Base-by-base conservation (phyloP, 2,113 vertebrate genomes). In the Cyanoliseus patagonus region DNA sequence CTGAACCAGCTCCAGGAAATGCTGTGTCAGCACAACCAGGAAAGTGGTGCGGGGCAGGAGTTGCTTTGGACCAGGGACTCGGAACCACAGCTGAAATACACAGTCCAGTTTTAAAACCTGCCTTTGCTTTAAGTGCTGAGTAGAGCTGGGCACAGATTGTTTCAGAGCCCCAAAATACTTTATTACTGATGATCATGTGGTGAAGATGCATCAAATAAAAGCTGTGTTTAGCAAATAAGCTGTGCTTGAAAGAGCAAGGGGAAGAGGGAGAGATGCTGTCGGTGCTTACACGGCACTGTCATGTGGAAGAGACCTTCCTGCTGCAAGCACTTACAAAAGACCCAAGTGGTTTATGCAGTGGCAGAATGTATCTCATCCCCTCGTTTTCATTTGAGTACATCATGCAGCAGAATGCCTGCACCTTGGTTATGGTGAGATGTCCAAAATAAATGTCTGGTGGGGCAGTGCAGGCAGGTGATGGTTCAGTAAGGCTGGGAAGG, bases 1-100 rank as follows among this genome's bases (percentile, higher is more conserved):
- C n/a, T n/a, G n/a, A 57, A 42, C 17, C 37, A 9, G 35, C 42
- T 39, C 55, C 42, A 6, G 0, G 2, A 7, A 30, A 30, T 1
- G 30, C 41, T 10, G 19, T 12, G 66, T 30, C 23, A 4, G 72
- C 66, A 18, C 22, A 18, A 4, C 13, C 9, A 5, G 57, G 66
- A 61, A 35, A 10, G 69, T 2, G 11, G n/a, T 10, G 39, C 1
- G 1, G 37, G 42, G 18, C 63, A 55, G 91, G 82, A 53, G 42
- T 28, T 75, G 39, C 33, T 10, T 9, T 33, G 55, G 31, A 22
- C 4, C 41, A 2, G 46, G 11, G 11, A 1, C 70, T 23, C 3
- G 27, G 61, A 31, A 18, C 39, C 13, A 3, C 64, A 18, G 7
- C 57, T 5, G 2, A 5, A 1, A 30, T 7, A 1, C 6, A 5